Evolutionary conservation across 2,888 invertebrate species (phyloP), one percentile per base, ranked within the genome.

Genomic region (Athalia cordata): DNA sequence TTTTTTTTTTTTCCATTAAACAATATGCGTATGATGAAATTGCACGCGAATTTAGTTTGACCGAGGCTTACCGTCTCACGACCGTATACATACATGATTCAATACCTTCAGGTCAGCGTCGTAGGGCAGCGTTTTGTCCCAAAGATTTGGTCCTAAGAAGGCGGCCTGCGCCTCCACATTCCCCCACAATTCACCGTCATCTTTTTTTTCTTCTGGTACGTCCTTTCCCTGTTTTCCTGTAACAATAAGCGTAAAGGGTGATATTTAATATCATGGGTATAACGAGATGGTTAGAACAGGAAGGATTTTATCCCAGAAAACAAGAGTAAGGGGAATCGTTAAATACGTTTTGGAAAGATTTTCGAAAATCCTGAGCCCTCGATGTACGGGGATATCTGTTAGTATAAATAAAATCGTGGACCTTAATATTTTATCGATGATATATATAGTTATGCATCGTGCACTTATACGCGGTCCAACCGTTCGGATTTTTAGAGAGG

Each of bases 71-170:
- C 89, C 89, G 89, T 89, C 83, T 86, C 89, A 87, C 87, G 88
- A 86, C 85, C 86, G 85, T 88, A 85, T 90, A 90, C 90, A 90
- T 90, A 90, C 90, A 90, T 90, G 90, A 84, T 90, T 90, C 82
- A 90, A 89, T 95, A 97, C 97, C 95, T 98, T 98, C 93, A 98
- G 96, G 94, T 98, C 97, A 91, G 96, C 95, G 92, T 97, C 97
- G 91, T 97, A 97, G 87, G 96, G 95, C 89, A 95, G 93, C 86
- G 97, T 96, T 92, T 97, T 97, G 92, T 98, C 98, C 98, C 98
- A 98, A 82, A 98, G 93, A 91, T 96, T 98, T 83, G 98, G 98
- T 82, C 98, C 98, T 87, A 98, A 94, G 93, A 98, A 98, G 90
- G 98, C 98, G 84, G 98, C 96, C 91, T 97, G 97, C 89, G 96